Base-by-base conservation (phyloP, 2,888 invertebrate species). In the Phragmatobia fuliginosa region DNA sequence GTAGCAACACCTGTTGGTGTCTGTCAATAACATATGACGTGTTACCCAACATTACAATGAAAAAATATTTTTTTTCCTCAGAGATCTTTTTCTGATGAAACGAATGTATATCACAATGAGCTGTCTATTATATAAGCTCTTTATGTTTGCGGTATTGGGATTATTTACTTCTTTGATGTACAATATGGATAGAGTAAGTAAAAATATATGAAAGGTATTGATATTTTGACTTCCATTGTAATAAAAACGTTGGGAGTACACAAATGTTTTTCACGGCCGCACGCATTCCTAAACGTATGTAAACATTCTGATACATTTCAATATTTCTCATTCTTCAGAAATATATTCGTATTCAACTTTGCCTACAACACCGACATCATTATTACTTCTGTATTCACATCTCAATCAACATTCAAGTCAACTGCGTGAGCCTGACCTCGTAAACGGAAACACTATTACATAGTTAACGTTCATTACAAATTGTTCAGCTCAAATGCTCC, bases 1-100 rank as follows among this genome's bases (percentile, higher is more conserved):
- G 77, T 77, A 71, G 73, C 33, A 79, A 79, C 85, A 85, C 85
- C 85, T 85, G 85, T 85, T 85, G 83, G 64, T 79, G 76, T 74
- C 79, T 77, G 74, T 81, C 77, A 77, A 77, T 82, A 79, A 73
- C 76, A 60, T 76, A 70, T 76, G 72, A 74, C 71, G 69, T 72
- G 74, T 76, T 75, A 72, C 66, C 59, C 70, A 59, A 63, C 68
- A 76, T 67, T 38, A 75, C 75, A 82, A 79, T 78, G 73, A 72
- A 68, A 76, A 72, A 79, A 73, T 73, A 74, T 65, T 70, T 82
- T 71, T 61, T 49, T 68, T 71, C 73, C 49, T 60, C 62, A 32
- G 36, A 66, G 11, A 66, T 67, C 62, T 72, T 67, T 64, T 73
- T 73, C 28, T 70, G 56, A 65, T 62, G 64, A 67, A 58, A 60